Conservation (phyloP, 2,888 invertebrate species). For the Tenthredo scrophulariae region DNA sequence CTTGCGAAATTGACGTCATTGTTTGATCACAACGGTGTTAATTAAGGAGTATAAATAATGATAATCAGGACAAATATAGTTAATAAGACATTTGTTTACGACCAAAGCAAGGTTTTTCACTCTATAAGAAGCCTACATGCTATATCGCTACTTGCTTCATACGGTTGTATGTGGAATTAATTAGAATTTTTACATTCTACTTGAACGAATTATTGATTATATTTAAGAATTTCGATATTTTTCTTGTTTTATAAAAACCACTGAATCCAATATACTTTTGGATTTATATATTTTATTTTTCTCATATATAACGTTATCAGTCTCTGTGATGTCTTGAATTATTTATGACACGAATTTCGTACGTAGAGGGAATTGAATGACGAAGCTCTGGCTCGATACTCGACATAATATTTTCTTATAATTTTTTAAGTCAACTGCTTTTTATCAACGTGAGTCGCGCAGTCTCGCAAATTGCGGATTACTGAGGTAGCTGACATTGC, state of each 20-base stretch:
- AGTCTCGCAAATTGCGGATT: not conserved
- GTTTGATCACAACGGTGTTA: conserved; percentile 62
- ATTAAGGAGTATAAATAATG: not conserved
- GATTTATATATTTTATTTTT: not conserved
- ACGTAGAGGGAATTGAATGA: not conserved
- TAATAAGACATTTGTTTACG: not conserved
- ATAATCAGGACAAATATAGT: not conserved
- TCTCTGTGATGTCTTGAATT: conserved; percentile 26
- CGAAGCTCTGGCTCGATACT: not conserved
- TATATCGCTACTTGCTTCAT: not conserved
- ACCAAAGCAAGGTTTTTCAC: not conserved
- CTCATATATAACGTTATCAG: not conserved
- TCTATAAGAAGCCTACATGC: not conserved
- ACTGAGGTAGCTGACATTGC: not conserved
- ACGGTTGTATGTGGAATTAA: not conserved
- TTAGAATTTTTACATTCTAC: not conserved
- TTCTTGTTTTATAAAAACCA: not conserved
- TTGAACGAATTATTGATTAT: not conserved
- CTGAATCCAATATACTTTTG: not conserved
- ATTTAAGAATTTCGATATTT: not conserved
- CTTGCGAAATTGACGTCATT: conserved; percentile 61
- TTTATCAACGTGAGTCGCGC: not conserved
- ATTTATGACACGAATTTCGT: not conserved
- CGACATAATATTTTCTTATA: not conserved
- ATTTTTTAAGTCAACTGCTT: not conserved